These are phyloP conservation scores for Aphis gossypii DNA, from an alignment of 1,140 invertebrate species.

Conservation along the genomic window DNA sequence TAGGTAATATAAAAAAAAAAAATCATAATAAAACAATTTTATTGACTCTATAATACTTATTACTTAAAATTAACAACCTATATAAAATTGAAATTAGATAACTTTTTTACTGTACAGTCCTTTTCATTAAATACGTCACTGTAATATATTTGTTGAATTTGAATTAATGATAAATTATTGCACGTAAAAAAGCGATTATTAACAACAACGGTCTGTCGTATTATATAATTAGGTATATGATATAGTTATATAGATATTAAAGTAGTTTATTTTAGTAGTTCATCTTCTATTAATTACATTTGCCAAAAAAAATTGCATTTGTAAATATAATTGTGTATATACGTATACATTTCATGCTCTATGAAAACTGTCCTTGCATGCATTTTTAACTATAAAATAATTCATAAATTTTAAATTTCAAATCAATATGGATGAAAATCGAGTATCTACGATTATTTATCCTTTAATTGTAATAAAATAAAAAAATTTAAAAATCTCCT, in stretches of 20 bases:
- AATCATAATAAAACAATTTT: no score
- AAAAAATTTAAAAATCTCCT: neutral
- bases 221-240: no score
- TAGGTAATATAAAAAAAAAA: neutral
- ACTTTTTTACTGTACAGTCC: neutral
- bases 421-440: neutral
- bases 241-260: no score
- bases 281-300: no score
- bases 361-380: no score
- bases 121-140: neutral
- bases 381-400: neutral
- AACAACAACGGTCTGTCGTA: neutral
- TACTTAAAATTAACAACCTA: neutral
- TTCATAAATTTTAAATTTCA: neutral
- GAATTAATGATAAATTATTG: neutral
- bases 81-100: neutral
- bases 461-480: neutral
- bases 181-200: neutral
- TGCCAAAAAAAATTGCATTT: no score
- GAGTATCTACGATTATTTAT: neutral
- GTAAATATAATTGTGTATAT: no score
- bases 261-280: no score
- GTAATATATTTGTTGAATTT: neutral
- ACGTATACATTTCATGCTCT: no score
- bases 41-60: neutral